Conservation (phyloP, 1,140 invertebrate species). For the Heliothis subflexa region DNA sequence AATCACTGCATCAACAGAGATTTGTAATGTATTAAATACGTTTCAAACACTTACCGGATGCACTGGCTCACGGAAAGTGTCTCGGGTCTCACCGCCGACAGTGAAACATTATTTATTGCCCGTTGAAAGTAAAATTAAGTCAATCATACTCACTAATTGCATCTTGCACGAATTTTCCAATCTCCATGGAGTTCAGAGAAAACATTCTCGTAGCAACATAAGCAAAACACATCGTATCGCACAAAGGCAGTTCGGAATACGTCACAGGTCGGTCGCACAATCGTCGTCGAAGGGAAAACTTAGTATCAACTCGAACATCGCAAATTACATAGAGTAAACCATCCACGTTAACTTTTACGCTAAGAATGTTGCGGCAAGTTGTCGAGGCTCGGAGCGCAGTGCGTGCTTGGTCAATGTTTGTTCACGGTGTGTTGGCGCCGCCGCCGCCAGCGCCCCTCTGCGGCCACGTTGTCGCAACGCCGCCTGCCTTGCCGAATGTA, state of each 20-base stretch:
- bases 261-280: slow-evolving; percentile 72
- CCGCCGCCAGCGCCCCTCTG: slow-evolving; percentile 69
- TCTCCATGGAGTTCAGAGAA: slow-evolving; percentile 63
- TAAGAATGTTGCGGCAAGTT: slow-evolving; percentile 85
- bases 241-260: slow-evolving; percentile 70
- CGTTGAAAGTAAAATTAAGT: slow-evolving; percentile 51
- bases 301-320: slow-evolving; percentile 77
- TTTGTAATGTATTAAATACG: slow-evolving; percentile 1
- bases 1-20: slow-evolving; percentile 3
- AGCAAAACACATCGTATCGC: slow-evolving; percentile 67
- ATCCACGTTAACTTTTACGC: slow-evolving; percentile 85
- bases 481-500: slow-evolving; percentile 60
- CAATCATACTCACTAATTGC: slow-evolving; percentile 73
- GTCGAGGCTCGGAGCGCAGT: slow-evolving; percentile 71
- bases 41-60: slow-evolving; percentile 36
- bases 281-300: slow-evolving; percentile 70
- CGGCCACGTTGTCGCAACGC: slow-evolving; percentile 64
- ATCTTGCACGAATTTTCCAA: slow-evolving; percentile 67
- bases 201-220: slow-evolving; percentile 64
- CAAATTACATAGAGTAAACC: slow-evolving; percentile 86
- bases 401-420: slow-evolving; percentile 80
- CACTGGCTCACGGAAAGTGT: slow-evolving; percentile 34
- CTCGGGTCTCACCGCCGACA: not conserved
- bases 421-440: slow-evolving; percentile 72
- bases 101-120: slow-evolving; percentile 44